Evolutionary conservation across 2,888 invertebrate genomes (phyloP).

Genomic region (Drosophila kanekoi): DNA sequence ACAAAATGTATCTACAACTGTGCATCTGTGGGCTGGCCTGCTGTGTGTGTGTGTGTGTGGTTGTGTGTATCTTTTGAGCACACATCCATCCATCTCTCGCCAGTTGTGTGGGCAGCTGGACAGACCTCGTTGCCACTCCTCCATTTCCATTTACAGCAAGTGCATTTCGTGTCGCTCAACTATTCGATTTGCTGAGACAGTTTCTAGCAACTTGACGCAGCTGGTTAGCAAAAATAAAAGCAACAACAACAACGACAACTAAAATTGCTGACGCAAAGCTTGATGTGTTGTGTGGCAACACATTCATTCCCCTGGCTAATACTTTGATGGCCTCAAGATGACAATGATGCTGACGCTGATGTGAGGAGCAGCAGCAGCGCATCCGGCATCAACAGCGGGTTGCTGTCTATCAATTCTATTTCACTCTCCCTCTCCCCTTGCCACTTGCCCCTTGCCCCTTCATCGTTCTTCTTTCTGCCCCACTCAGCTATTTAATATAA

Average conservation of each 20-base stretch:
- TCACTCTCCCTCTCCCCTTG: not conserved
- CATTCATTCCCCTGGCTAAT: slow-evolving; percentile 27
- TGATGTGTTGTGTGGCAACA: slow-evolving; percentile 19
- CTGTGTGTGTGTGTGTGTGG: too few relatives aligned
- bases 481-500: slow-evolving; percentile 26
- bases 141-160: slow-evolving; percentile 27
- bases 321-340: slow-evolving; percentile 32
- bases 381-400: slow-evolving; percentile 38
- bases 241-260: not conserved
- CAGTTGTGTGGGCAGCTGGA: slow-evolving; percentile 53
- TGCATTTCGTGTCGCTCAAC: slow-evolving; percentile 39
- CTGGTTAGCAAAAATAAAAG: slow-evolving; percentile 20
- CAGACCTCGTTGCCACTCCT: not conserved
- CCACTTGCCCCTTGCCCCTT: too few relatives aligned
- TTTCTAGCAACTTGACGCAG: slow-evolving; percentile 42
- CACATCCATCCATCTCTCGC: slow-evolving; percentile 1
- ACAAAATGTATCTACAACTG: slow-evolving; percentile 8
- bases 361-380: slow-evolving; percentile 15
- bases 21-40: too few relatives aligned
- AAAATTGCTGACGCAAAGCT: slow-evolving; percentile 44
- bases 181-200: slow-evolving; percentile 44
- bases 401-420: slow-evolving; percentile 11
- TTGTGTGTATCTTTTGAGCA: slow-evolving; percentile 5
- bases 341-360: slow-evolving; percentile 21
- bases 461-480: not conserved